Conservation (phyloP, 1,140 invertebrate species). For the Triops cancriformis region DNA sequence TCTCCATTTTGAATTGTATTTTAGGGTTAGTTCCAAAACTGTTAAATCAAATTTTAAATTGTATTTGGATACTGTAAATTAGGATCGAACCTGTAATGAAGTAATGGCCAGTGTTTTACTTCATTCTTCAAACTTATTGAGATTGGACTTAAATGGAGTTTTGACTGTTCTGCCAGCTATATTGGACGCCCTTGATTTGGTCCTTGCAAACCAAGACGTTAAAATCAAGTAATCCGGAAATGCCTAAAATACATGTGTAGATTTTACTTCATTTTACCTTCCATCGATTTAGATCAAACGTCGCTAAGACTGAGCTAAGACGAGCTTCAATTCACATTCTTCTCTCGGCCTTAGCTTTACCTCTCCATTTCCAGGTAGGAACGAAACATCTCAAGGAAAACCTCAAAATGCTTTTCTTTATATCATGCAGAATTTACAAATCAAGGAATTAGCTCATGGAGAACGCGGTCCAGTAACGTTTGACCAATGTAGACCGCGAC, state of each 20-base stretch:
- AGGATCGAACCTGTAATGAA: slow-evolving; percentile 43
- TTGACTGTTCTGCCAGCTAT: slow-evolving; percentile 81
- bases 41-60: too few species aligned
- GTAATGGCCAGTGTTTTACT: slow-evolving; percentile 67
- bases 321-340: slow-evolving; percentile 83
- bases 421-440: slow-evolving; percentile 52
- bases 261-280: slow-evolving; percentile 25
- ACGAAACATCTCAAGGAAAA: slow-evolving; percentile 13
- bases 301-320: slow-evolving; percentile 69
- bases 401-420: slow-evolving; percentile 29
- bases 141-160: slow-evolving; percentile 87
- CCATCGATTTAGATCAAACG: slow-evolving; percentile 32
- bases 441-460: slow-evolving; percentile 51
- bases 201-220: slow-evolving; percentile 68
- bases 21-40: too few species aligned
- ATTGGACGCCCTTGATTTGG: slow-evolving; percentile 77
- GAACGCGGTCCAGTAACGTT: slow-evolving; percentile 52
- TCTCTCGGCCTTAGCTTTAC: slow-evolving; percentile 77
- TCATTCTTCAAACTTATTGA: slow-evolving; percentile 69
- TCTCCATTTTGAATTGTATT: too few species aligned
- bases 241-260: neutral
- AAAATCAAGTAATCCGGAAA: slow-evolving; percentile 39
- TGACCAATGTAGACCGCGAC: slow-evolving; percentile 64
- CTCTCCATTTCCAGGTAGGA: slow-evolving; percentile 74
- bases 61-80: too few species aligned